Conservation (phyloP, 2,113 vertebrate genomes). For the Murina feae region DNA sequence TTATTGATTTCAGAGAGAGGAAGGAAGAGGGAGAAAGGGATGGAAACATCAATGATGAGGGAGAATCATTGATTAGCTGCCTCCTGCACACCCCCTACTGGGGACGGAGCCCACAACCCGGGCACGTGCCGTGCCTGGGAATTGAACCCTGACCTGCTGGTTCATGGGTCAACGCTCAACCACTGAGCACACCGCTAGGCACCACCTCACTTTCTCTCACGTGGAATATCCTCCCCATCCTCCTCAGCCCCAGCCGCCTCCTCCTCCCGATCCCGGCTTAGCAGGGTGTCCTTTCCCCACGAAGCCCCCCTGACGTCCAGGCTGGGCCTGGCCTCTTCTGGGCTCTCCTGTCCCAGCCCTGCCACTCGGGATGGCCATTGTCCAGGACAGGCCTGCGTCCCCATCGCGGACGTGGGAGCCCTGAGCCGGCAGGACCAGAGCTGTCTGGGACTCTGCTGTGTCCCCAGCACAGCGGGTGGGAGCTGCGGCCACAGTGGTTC, state of each 20-base stretch:
- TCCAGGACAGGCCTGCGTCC: no score
- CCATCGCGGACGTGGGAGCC: neutral
- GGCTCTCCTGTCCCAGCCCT: neutral
- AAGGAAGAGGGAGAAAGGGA: no score
- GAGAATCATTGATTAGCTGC: no score
- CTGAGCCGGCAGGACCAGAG: neutral
- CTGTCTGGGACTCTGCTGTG: neutral
- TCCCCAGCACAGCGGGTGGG: neutral
- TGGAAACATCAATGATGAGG: no score
- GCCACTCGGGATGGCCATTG: neutral
- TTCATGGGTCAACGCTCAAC: no score
- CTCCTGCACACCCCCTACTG: no score
- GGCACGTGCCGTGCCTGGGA: no score
- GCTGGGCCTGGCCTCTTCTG: neutral
- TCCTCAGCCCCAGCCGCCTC: neutral
- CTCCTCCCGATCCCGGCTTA: neutral
- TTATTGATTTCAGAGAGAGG: no score
- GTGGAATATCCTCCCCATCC: neutral
- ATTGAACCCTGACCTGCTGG: no score
- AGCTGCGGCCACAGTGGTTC: rapidly evolving
- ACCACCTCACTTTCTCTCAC: neutral
- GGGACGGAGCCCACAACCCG: no score
- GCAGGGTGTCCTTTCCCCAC: neutral
- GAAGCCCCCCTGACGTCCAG: neutral
- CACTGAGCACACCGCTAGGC: no score